Evolutionary conservation across 2,888 invertebrate genomes (phyloP), one percentile per base, ranked within the genome.

Genomic region (Calameuta filiformis): DNA sequence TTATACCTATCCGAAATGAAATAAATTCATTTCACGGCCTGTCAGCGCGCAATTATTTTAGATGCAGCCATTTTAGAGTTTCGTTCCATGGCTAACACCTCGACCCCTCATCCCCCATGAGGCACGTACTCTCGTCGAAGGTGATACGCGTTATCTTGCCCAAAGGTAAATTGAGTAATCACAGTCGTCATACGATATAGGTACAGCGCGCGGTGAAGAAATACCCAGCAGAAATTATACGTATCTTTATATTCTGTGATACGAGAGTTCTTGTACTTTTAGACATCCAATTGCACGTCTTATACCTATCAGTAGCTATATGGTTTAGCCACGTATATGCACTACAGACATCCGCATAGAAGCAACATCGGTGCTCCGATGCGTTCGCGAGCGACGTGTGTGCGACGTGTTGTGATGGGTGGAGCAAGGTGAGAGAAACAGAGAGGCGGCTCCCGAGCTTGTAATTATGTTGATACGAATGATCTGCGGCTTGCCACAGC

Each of bases 391-490:
- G 33, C 71, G 71, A 71, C 74, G 84, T 84, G 87, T 85, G 88
- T 87, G 90, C 88, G 89, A 88, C 89, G 89, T 89, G 90, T 89
- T 88, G 89, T 87, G 90, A 90, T 89, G 91, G 91, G 90, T 89
- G 90, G 90, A 90, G 90, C 89, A 89, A 89, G 90, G 90, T 89
- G 91, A 90, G 90, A 90, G 90, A 90, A 90, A 91, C 89, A 87
- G 90, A 90, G 90, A 90, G 91, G 90, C 91, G 91, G 91, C 91
- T 91, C 89, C 91, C 89, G 90, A 91, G 91, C 91, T 91, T 91
- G 91, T 91, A 91, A 91, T 91, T 91, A 91, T 90, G 91, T 91
- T 91, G 91, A 91, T 91, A 91, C 91, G 91, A 91, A 91, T 91
- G 91, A 91, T 91, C 91, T 91, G 90, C 90, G 90, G 91, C 90